Conservation (phyloP, 1,140 invertebrate species). For the Zophobas atratus region DNA sequence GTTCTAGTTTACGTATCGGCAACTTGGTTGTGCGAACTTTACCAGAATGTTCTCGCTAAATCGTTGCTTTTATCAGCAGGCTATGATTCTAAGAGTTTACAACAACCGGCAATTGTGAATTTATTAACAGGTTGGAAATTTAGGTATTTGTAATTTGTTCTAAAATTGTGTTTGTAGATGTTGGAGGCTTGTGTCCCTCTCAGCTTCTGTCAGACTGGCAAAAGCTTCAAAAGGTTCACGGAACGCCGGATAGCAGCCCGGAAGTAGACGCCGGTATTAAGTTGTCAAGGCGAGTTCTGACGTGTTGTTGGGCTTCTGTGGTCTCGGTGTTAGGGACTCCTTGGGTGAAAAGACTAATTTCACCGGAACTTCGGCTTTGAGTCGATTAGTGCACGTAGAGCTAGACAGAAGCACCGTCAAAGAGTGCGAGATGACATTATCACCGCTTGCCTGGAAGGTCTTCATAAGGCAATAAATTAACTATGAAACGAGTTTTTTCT, state of each 20-base stretch:
- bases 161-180: slow-evolving; percentile 74
- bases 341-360: slow-evolving; percentile 75
- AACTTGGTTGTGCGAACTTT: slow-evolving; percentile 92
- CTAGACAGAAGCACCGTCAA: slow-evolving; percentile 73
- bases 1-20: slow-evolving; percentile 92
- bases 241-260: slow-evolving; percentile 75
- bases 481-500: background rate
- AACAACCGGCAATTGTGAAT: slow-evolving; percentile 82
- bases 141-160: background rate
- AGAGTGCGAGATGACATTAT: slow-evolving; percentile 80
- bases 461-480: slow-evolving; percentile 81
- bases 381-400: slow-evolving; percentile 64
- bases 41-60: slow-evolving; percentile 85
- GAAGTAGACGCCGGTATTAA: slow-evolving; percentile 80
- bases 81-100: slow-evolving; percentile 72
- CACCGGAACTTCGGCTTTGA: slow-evolving; percentile 68
- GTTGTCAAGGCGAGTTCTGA: slow-evolving; percentile 80
- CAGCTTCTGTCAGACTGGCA: slow-evolving; percentile 90
- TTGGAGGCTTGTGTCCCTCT: slow-evolving; percentile 85
- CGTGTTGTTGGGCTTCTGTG: slow-evolving; percentile 93
- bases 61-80: slow-evolving; percentile 83
- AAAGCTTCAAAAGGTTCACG: slow-evolving; percentile 81
- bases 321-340: slow-evolving; percentile 89
- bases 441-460: slow-evolving; percentile 88
- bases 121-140: slow-evolving; percentile 79